Base-by-base conservation (phyloP, 2,113 vertebrate species). In the Uria aalge region DNA sequence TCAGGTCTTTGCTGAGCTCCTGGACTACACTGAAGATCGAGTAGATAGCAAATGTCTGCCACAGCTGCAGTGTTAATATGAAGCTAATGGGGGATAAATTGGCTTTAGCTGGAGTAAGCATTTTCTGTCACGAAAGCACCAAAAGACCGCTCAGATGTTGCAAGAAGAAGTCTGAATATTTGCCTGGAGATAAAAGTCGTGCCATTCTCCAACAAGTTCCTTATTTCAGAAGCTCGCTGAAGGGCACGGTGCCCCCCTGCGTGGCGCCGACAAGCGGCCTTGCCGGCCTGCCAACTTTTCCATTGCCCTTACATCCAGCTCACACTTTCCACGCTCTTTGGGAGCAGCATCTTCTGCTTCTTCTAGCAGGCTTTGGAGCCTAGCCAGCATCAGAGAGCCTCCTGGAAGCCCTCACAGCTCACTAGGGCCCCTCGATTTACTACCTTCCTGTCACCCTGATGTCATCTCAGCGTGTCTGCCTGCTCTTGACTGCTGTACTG, bases 281-380 rank as follows among this genome's bases (percentile, higher is more conserved):
- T 62, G 48, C 17, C 0, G 0, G 21, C 3, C 2, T 34, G 12
- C 6, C 27, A 66, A 20, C 0, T 0, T 68, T 93, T 85, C 34
- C n/a, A 12, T 41, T 72, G 67, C 32, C 43, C 30, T 87, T 66
- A 68, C 40, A 62, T 22, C 24, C 22, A 76, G 26, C 24, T n/a
- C 38, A 60, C 4, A 17, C 4, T 53, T 82, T 38, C 52, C 85
- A 73, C 26, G 32, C 64, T 88, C 59, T 73, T 53, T 59, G 29
- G 21, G 13, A 87, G 52, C 23, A 81, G 56, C 26, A 52, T 41
- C 29, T 85, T 77, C 55, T 84, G 41, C 23, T 48, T 6, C 64
- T 86, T 88, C 30, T 53, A 56, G 19, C 57, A 79, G 53, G 30
- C 22, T 47, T 47, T 52, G 34, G 67, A 73, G 21, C 10, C 38